Percentiles rank a stretch among this genome's conserved stretches.
phyloP scores from a whole-genome alignment of 2,888 invertebrate genomes.

The Macrophya annulata region DNA sequence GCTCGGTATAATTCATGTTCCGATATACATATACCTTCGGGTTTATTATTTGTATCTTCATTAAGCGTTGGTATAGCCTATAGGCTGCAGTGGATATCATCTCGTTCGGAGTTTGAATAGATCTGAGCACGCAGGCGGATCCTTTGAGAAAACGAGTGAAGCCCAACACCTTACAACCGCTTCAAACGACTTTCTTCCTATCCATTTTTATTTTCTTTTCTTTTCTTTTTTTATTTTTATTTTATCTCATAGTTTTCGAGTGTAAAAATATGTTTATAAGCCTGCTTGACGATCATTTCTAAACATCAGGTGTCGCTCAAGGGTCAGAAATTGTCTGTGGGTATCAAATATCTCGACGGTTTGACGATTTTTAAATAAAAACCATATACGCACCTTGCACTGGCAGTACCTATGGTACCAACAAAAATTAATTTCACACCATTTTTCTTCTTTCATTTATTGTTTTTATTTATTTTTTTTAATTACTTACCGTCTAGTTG shows the following conservation, averaged over 20 bases:
- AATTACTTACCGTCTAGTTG: conserved; percentile 34
- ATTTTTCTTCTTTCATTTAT: not conserved
- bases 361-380: conserved; percentile 42
- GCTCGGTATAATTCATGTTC: conserved; percentile 58
- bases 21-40: conserved; percentile 63
- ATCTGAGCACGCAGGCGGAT: conserved; percentile 44
- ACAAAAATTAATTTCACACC: conserved; percentile 18
- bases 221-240: not conserved
- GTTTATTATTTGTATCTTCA: conserved; percentile 67
- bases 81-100: conserved; percentile 49
- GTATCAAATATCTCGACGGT: conserved; percentile 40
- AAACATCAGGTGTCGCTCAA: conserved; percentile 49
- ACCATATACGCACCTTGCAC: not conserved
- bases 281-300: conserved; percentile 51
- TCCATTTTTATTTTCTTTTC: not conserved
- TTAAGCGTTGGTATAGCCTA: conserved; percentile 59
- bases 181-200: conserved; percentile 25
- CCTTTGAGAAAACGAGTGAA: conserved; percentile 45
- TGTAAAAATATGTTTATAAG: conserved; percentile 49
- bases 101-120: conserved; percentile 45
- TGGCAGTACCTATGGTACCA: not conserved
- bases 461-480: not conserved
- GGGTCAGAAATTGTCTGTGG: conserved; percentile 32
- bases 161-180: conserved; percentile 43
- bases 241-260: conserved; percentile 22